Base-by-base conservation (phyloP, 2,888 invertebrate species). In the Agriotes lineatus region DNA sequence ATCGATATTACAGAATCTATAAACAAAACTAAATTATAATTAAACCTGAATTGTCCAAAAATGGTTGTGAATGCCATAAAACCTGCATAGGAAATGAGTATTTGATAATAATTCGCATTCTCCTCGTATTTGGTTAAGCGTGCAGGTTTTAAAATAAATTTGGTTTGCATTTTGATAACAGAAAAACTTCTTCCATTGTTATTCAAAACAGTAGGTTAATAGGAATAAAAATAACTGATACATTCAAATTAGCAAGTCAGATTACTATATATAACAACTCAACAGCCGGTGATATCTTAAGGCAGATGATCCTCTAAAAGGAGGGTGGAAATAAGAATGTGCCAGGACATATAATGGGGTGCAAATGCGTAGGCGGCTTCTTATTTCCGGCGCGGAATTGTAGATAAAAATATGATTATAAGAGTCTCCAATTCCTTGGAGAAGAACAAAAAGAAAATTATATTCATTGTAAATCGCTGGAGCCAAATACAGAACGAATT, bases 361-460 rank as follows among this genome's bases (percentile, higher is more conserved):
- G 57, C 39, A 57, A 57, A 57, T 39, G 57, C 39, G 57, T 19
- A 10, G 57, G 37, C 20, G 57, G 52, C 9, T 39, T 57, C 37
- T 37, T 57, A 57, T 39, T 57, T 37, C 39, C 39, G 22, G 10
- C 9, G n/a, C 22, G 9, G 22, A 39, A 12, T 20, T 39, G 57
- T 39, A 57, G 57, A 57, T 57, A 57, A 57, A 57, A 57, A 54
- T 30, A 54, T 35, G 16, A 54, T 54, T 54, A 54, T 30, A 25
- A 25, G 22, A 16, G 22, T 30, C 30, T 54, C 12, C 12, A 54
- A 54, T 35, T 54, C 33, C 22, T 22, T 12, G 1, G 12, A 19
- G 22, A 20, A 48, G 20, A 48, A 48, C 10, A 48, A 9, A 42
- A 48, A 48, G 3, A 48, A 20, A 48, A 22, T 22, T 22, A 12